Conservation (phyloP, 2,113 vertebrate genomes). For the Hiodon alosoides region DNA sequence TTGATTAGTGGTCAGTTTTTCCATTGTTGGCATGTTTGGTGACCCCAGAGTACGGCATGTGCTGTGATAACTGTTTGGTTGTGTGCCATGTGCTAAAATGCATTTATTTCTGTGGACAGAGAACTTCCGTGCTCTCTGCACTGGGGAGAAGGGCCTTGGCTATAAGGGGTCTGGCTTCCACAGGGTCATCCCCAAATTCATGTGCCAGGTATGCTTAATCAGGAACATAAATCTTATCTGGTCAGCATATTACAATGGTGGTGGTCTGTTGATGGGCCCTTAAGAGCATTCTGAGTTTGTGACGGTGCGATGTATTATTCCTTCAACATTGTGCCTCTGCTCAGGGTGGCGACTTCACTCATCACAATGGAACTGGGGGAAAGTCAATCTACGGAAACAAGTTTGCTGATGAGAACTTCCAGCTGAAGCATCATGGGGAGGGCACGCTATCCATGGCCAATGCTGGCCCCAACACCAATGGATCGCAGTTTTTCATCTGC, state of each 20-base stretch:
- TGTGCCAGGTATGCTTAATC: conserved; percentile 82
- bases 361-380: conserved; percentile 89
- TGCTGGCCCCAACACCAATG: conserved; percentile 87
- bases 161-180: conserved; percentile 89
- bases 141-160: conserved; percentile 77
- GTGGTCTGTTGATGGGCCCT: too few relatives aligned
- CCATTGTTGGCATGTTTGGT: not conserved
- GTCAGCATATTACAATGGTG: too few relatives aligned
- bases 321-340: not conserved
- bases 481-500: conserved; percentile 97
- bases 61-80: not conserved
- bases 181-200: conserved; percentile 82
- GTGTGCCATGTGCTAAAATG: not conserved
- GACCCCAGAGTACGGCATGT: not conserved
- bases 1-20: too few relatives aligned
- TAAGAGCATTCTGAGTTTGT: too few relatives aligned
- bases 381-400: conserved; percentile 93
- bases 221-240: too few relatives aligned
- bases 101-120: conserved; percentile 49
- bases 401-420: conserved; percentile 90
- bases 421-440: conserved; percentile 65
- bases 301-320: not conserved
- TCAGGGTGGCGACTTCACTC: conserved; percentile 92
- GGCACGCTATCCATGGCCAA: conserved; percentile 94
- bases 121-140: conserved; percentile 87